A percentile compares a stretch with the other conserved stretches of the same genome.
Evolutionary conservation across 2,888 invertebrate species (phyloP).

Genomic region (Lithodes maja): DNA sequence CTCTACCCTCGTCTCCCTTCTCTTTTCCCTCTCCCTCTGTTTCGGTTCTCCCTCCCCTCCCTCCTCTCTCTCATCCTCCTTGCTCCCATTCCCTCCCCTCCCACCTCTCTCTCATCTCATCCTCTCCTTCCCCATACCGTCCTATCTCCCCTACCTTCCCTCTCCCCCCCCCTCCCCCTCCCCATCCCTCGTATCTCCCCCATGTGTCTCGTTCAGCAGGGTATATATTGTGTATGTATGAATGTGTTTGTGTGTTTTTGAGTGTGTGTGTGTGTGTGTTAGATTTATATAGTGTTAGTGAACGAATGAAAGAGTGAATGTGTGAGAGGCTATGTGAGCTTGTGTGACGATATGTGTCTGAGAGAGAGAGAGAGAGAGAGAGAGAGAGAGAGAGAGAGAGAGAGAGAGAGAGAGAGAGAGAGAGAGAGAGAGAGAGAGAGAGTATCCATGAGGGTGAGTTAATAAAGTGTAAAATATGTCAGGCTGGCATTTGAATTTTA

Average conservation of each 20-base stretch:
- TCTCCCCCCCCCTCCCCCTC: conserved; percentile 7
- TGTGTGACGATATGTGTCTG: too few species aligned
- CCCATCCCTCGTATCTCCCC: background rate
- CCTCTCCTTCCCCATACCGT: background rate
- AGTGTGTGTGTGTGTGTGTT: conserved; percentile 29
- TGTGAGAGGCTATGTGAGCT: too few species aligned
- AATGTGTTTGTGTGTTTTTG: conserved; percentile 20
- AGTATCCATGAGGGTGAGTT: too few species aligned
- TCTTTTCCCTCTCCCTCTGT: background rate
- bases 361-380: too few species aligned
- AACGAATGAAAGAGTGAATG: too few species aligned
- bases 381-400: too few species aligned
- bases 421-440: too few species aligned
- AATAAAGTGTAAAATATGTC: too few species aligned
- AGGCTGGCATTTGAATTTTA: too few species aligned
- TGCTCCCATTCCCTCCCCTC: background rate
- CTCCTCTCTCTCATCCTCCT: background rate
- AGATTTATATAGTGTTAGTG: too few species aligned
- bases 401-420: too few species aligned
- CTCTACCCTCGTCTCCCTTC: background rate
- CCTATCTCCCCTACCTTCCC: conserved; percentile 4
- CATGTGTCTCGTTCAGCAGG: background rate
- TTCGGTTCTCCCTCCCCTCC: background rate
- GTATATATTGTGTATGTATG: conserved; percentile 6
- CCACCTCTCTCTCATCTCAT: background rate